Conservation (phyloP, 2,113 vertebrate genomes). For the Muntiacus reevesi region DNA sequence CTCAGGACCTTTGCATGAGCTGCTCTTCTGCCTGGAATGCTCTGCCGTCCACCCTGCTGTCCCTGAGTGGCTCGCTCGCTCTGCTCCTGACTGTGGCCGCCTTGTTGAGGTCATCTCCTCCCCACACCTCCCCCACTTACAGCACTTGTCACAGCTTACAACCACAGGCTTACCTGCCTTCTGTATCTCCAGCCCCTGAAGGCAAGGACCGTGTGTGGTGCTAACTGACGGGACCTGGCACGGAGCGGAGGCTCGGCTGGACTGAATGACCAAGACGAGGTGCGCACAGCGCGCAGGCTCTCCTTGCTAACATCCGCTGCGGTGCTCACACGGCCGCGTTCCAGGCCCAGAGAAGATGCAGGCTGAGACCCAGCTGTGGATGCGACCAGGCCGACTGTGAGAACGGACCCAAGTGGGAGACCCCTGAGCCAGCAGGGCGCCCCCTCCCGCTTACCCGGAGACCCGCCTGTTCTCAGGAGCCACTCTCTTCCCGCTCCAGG, state of each 20-base stretch:
- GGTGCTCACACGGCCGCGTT: rapidly evolving
- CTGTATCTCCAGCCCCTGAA: not conserved
- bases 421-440: not conserved
- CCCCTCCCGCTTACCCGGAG: not conserved
- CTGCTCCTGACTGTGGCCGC: not conserved
- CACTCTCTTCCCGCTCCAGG: too few relatives aligned
- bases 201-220: not conserved
- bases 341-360: not conserved
- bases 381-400: not conserved
- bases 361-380: not conserved
- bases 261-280: not conserved
- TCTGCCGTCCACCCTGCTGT: not conserved
- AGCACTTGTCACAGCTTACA: not conserved
- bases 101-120: not conserved
- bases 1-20: not conserved
- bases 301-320: rapidly evolving
- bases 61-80: not conserved
- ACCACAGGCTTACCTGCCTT: rapidly evolving
- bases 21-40: not conserved
- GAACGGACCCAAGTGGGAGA: rapidly evolving
- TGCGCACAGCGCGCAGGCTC: rapidly evolving
- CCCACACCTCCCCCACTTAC: not conserved
- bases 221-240: not conserved
- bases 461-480: not conserved
- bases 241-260: rapidly evolving